Conservation (phyloP, 1,140 invertebrate genomes). For the Meloidogyne chitwoodi region DNA sequence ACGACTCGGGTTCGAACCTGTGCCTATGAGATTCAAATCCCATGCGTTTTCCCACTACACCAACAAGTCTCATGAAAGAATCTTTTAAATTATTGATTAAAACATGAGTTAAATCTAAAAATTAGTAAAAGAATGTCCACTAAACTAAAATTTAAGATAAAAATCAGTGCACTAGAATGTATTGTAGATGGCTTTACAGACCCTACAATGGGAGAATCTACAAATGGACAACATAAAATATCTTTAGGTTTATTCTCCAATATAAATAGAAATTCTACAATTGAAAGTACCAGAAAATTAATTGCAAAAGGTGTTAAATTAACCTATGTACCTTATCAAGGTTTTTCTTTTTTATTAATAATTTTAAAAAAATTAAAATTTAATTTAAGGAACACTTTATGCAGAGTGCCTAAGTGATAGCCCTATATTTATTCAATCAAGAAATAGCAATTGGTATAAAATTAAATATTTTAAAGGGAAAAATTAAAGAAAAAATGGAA, state of each 20-base stretch:
- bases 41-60: no score
- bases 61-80: no score
- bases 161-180: constrained; percentile 12
- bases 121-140: no score
- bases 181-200: constrained; percentile 83
- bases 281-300: constrained; percentile 90
- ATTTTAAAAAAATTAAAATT: background rate
- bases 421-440: constrained; percentile 65
- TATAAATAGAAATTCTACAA: constrained; percentile 87
- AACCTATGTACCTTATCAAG: constrained; percentile 58
- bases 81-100: no score
- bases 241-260: constrained; percentile 91
- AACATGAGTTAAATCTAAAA: no score
- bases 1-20: no score
- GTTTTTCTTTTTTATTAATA: constrained; percentile 14
- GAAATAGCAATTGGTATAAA: constrained; percentile 62
- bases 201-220: constrained; percentile 66
- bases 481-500: background rate
- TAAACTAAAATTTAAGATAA: background rate
- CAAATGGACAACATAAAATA: constrained; percentile 78
- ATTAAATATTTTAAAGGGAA: background rate
- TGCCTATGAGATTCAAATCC: no score
- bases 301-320: constrained; percentile 76
- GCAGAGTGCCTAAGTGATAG: constrained; percentile 65
- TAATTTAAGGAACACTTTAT: constrained; percentile 45